These are phyloP conservation scores for Cheilosia vernalis DNA, from an alignment of 2,888 invertebrate species.

Conservation along the genomic window DNA sequence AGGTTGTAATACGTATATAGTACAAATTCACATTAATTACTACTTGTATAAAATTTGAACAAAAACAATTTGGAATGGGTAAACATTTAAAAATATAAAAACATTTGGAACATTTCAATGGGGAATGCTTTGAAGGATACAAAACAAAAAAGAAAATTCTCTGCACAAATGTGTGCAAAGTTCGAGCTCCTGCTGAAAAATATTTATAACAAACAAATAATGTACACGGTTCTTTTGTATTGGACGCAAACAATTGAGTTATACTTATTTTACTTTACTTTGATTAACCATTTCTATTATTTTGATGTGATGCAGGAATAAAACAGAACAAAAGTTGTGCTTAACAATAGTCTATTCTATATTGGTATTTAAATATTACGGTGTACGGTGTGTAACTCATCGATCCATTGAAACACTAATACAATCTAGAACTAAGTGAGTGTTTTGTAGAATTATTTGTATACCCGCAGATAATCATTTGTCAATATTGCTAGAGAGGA, in stretches of 20 bases:
- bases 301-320: conserved; percentile 15
- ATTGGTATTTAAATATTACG: conserved; percentile 3
- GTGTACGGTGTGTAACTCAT: conserved; percentile 15
- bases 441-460: too few relatives aligned
- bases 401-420: conserved; percentile 19
- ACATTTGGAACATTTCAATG: conserved; percentile 37
- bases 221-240: conserved; percentile 20
- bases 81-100: neutral
- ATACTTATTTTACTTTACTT: conserved; percentile 7
- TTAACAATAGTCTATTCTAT: conserved; percentile 21
- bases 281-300: neutral
- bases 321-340: conserved; percentile 29
- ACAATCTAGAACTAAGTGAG: conserved; percentile 11
- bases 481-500: neutral
- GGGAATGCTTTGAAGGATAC: conserved; percentile 10
- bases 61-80: neutral
- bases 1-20: neutral
- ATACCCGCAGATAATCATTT: too few relatives aligned
- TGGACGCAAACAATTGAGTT: conserved; percentile 39
- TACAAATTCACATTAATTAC: neutral
- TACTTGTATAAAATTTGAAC: neutral
- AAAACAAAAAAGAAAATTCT: neutral
- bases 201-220: neutral
- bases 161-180: too few relatives aligned
- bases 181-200: neutral